These are phyloP conservation scores for Luffia ferchaultella DNA, from an alignment of 2,888 invertebrate species.

Conservation along the genomic window DNA sequence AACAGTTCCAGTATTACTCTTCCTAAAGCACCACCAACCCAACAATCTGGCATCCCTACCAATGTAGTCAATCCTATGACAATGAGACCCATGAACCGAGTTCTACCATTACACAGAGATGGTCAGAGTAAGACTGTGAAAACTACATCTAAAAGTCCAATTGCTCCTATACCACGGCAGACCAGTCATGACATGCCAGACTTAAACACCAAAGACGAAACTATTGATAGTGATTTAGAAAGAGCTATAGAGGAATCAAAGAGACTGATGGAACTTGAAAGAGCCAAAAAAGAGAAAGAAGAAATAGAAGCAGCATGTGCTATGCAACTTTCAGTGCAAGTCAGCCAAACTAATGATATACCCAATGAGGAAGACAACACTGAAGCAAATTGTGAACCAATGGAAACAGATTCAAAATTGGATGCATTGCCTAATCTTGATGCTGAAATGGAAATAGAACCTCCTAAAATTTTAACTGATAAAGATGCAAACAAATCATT, in stretches of 20 bases:
- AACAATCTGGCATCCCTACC: slow-evolving; percentile 70
- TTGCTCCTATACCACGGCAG: slow-evolving; percentile 30
- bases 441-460: slow-evolving; percentile 40
- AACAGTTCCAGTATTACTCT: slow-evolving; percentile 66
- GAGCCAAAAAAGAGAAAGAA: slow-evolving; percentile 50
- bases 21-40: slow-evolving; percentile 68
- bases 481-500: slow-evolving; percentile 41
- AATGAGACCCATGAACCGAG: slow-evolving; percentile 78
- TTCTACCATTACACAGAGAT: slow-evolving; percentile 78
- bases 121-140: slow-evolving; percentile 61
- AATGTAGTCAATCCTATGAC: slow-evolving; percentile 76
- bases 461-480: slow-evolving; percentile 42
- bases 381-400: slow-evolving; percentile 20
- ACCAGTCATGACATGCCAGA: slow-evolving; percentile 60
- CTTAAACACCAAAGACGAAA: slow-evolving; percentile 57
- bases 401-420: slow-evolving; percentile 33
- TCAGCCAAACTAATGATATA: slow-evolving; percentile 38
- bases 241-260: slow-evolving; percentile 60
- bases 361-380: slow-evolving; percentile 20
- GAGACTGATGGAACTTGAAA: slow-evolving; percentile 55
- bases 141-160: slow-evolving; percentile 12
- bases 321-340: slow-evolving; percentile 39
- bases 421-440: slow-evolving; percentile 47
- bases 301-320: slow-evolving; percentile 46
- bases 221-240: slow-evolving; percentile 57